Evolutionary conservation across 1,140 invertebrate genomes (phyloP).

Genomic region (Drosophila pruinosa): DNA sequence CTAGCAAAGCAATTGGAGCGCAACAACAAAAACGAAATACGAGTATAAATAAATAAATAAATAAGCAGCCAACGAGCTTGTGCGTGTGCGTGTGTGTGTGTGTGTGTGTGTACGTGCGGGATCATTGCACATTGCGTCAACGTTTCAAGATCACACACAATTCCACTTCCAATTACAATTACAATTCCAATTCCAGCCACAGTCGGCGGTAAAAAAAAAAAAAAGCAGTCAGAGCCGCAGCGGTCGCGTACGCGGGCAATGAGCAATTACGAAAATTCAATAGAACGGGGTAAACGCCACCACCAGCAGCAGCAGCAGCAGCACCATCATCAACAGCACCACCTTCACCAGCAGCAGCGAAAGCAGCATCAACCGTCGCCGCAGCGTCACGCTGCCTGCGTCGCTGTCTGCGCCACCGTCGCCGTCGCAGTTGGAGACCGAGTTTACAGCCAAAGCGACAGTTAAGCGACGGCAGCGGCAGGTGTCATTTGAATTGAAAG

Average conservation of each 20-base stretch:
- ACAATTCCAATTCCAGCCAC: constrained; percentile 11
- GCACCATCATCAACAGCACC: constrained; percentile 29
- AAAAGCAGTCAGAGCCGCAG: constrained; percentile 4
- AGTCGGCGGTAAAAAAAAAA: neutral
- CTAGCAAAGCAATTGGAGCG: constrained; percentile 64
- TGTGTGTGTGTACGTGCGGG: constrained; percentile 56
- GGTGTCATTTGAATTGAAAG: constrained; percentile 70
- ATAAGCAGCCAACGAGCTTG: constrained; percentile 25
- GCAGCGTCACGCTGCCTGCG: constrained; percentile 7
- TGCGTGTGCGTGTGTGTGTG: constrained; percentile 26
- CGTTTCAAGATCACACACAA: constrained; percentile 79
- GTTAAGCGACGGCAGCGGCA: constrained; percentile 74
- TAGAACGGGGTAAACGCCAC: constrained; percentile 30
- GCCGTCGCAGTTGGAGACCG: constrained; percentile 41
- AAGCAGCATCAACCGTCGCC: neutral
- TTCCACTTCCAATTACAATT: constrained; percentile 38
- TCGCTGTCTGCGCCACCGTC: constrained; percentile 3
- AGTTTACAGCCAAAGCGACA: constrained; percentile 46
- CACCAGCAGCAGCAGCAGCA: constrained; percentile 16
- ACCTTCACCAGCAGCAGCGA: constrained; percentile 8
- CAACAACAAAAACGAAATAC: constrained; percentile 48
- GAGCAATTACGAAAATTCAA: constrained; percentile 58
- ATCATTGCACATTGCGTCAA: constrained; percentile 80
- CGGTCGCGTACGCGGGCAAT: constrained; percentile 35
- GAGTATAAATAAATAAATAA: constrained; percentile 48